Percentiles rank a stretch among this genome's conserved stretches.
Conservation (phyloP, 92 coral and sea anemone genomes). For the Phymanthus crucifer region DNA sequence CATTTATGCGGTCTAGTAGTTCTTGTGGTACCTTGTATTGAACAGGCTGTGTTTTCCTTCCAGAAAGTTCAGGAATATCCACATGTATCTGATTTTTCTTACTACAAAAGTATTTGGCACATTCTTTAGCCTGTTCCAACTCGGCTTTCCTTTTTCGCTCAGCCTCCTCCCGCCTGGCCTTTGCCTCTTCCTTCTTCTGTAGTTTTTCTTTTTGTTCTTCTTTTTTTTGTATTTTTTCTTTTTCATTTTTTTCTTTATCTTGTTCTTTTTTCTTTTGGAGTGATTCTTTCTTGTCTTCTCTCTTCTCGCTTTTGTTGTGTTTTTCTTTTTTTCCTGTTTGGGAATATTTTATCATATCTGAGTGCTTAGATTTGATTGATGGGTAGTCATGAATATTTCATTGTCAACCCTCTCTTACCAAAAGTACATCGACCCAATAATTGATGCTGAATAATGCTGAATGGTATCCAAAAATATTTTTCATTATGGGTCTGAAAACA, state of each 20-base stretch:
- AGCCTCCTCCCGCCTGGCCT: neutral
- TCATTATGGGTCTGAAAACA: neutral
- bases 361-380: too few relatives aligned
- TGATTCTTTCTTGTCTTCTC: too few relatives aligned
- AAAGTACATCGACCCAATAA: too few relatives aligned
- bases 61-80: constrained; percentile 25
- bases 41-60: too few relatives aligned
- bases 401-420: neutral
- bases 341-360: too few relatives aligned
- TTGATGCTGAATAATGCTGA: too few relatives aligned
- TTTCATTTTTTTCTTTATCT: neutral
- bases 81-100: constrained; percentile 33
- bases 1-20: too few relatives aligned
- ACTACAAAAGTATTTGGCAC: constrained; percentile 33
- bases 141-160: neutral
- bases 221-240: too few relatives aligned
- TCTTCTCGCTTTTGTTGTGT: neutral
- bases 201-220: neutral
- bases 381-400: neutral
- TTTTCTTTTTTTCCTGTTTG: neutral
- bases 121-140: neutral
- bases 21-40: too few relatives aligned
- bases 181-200: neutral
- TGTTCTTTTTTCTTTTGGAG: neutral
- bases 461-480: neutral